phyloP scores from a whole-genome alignment of 2,888 invertebrate species.

The Oligia strigilis region DNA sequence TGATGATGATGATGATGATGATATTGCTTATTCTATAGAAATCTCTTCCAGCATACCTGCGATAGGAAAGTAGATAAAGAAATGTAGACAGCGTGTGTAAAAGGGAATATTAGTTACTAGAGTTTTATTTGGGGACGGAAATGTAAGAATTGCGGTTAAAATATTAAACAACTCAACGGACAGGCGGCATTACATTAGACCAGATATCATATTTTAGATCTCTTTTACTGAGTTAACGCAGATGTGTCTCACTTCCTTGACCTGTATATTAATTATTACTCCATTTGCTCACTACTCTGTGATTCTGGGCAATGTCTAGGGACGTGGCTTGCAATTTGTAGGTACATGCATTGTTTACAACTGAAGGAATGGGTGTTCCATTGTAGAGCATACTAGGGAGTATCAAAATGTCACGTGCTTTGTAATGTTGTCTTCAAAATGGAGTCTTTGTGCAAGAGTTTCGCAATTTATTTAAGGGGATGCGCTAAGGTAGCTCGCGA shows the following conservation, averaged over 20 bases:
- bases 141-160: too few relatives aligned
- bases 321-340: constrained; percentile 54
- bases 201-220: too few relatives aligned
- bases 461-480: neutral
- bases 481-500: too few relatives aligned
- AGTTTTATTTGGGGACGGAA: neutral
- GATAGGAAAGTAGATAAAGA: too few relatives aligned
- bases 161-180: neutral
- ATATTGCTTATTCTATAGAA: too few relatives aligned
- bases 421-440: neutral
- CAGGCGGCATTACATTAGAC: neutral
- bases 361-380: constrained; percentile 40
- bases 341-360: constrained; percentile 59
- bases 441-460: neutral
- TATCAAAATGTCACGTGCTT: constrained; percentile 35
- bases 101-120: neutral
- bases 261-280: constrained; percentile 1
- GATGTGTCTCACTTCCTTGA: neutral
- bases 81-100: too few relatives aligned
- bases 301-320: constrained; percentile 40
- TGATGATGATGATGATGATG: too few relatives aligned
- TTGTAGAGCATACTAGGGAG: constrained; percentile 6
- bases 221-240: neutral
- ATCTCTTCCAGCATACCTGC: too few relatives aligned
- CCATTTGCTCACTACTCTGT: constrained; percentile 30